phyloP scores from a whole-genome alignment of 2,888 invertebrate species.

The Melinaea menophilus region DNA sequence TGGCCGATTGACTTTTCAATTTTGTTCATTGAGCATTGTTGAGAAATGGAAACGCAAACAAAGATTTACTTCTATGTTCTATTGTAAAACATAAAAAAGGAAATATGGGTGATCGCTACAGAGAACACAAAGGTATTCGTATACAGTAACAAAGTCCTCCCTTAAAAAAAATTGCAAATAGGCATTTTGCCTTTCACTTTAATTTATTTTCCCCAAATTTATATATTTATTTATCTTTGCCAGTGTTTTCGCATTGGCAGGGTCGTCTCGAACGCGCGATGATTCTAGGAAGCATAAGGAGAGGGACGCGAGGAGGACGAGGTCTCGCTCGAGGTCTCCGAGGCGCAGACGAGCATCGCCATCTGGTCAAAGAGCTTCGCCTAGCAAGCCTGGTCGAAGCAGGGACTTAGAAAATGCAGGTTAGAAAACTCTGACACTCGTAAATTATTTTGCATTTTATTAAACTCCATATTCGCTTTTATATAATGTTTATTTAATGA shows the following conservation, averaged over 20 bases:
- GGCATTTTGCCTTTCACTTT: constrained; percentile 27
- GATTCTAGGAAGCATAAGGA: constrained; percentile 67
- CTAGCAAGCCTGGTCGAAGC: constrained; percentile 38
- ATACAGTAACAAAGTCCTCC: constrained; percentile 32
- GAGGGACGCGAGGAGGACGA: constrained; percentile 42
- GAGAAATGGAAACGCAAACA: constrained; percentile 19
- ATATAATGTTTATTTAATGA: too few relatives aligned
- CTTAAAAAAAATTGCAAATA: neutral
- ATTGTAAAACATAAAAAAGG: constrained; percentile 2
- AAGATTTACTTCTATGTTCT: constrained; percentile 5
- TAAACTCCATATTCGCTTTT: too few relatives aligned
- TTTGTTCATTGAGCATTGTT: constrained; percentile 6
- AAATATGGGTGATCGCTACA: constrained; percentile 55
- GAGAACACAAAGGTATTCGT: constrained; percentile 62
- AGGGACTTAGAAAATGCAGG: constrained; percentile 40
- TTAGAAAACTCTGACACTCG: constrained; percentile 19
- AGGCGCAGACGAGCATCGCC: constrained; percentile 44
- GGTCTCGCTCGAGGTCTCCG: constrained; percentile 55
- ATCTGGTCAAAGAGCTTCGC: constrained; percentile 34
- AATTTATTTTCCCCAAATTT: constrained; percentile 42
- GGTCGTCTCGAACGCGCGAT: constrained; percentile 80
- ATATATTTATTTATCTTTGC: constrained; percentile 79
- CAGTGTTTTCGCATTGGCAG: constrained; percentile 88
- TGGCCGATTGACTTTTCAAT: constrained; percentile 22
- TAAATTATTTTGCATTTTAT: neutral